phyloP scores from a whole-genome alignment of 2,888 invertebrate genomes.

The Heliconius aoede region DNA sequence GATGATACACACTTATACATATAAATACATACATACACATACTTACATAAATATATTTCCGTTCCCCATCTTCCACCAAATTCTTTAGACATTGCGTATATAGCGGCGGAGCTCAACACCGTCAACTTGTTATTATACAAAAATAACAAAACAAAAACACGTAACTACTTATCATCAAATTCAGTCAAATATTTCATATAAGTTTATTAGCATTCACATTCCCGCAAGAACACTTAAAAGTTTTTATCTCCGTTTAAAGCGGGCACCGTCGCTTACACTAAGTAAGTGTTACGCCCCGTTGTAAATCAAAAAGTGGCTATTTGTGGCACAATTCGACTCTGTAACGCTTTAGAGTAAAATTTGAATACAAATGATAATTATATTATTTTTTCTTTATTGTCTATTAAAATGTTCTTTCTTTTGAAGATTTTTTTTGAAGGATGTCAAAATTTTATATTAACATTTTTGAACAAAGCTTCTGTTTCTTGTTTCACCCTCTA shows the following conservation, averaged over 20 bases:
- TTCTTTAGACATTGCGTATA: background rate
- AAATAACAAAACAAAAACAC: background rate
- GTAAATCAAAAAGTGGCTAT: slow-evolving; percentile 68
- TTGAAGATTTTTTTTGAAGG: slow-evolving; percentile 10
- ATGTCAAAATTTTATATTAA: background rate
- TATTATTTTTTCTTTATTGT: slow-evolving; percentile 20
- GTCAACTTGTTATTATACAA: background rate
- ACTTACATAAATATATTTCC: no score
- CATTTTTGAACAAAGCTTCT: background rate
- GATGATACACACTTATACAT: no score
- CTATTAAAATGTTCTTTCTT: background rate
- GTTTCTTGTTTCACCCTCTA: background rate
- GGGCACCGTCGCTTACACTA: slow-evolving; percentile 38
- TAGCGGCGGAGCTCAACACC: background rate
- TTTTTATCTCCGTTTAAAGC: slow-evolving; percentile 41
- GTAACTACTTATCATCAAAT: background rate
- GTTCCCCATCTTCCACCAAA: no score
- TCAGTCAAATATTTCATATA: slow-evolving; percentile 15
- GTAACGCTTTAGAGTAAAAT: slow-evolving; percentile 39
- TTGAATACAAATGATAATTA: slow-evolving; percentile 31
- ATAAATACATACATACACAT: no score
- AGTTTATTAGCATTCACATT: slow-evolving; percentile 29
- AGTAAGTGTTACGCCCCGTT: slow-evolving; percentile 35
- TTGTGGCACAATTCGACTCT: slow-evolving; percentile 61
- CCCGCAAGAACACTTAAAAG: slow-evolving; percentile 37